These are phyloP conservation scores for Erpetoichthys calabaricus DNA, from an alignment of 2,797 vertebrate genomes.

Conservation along the genomic window DNA sequence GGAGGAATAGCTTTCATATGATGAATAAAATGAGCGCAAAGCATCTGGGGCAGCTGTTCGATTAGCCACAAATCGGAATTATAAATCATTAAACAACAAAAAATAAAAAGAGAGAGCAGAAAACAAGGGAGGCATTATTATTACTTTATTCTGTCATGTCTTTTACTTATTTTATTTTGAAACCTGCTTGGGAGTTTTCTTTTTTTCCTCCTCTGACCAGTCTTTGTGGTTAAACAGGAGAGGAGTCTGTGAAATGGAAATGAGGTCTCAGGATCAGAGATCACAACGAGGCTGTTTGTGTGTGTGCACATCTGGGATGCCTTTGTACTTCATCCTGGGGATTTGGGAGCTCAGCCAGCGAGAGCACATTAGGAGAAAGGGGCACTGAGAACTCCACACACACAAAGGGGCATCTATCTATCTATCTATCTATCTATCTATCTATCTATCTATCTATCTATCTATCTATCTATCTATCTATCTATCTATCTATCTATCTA, in stretches of 20 bases:
- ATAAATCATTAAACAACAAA: constrained; percentile 29
- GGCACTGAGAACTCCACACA: too few species aligned
- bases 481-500: too few species aligned
- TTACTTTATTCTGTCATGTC: constrained; percentile 11
- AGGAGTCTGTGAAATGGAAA: constrained; percentile 75
- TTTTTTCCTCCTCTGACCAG: constrained; percentile 28
- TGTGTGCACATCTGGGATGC: constrained; percentile 43
- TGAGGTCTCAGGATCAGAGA: constrained; percentile 61
- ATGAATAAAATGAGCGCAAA: constrained; percentile 54
- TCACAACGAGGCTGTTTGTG: constrained; percentile 60
- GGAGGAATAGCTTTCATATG: constrained; percentile 48
- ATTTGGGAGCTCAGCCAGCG: constrained; percentile 67
- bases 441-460: too few species aligned
- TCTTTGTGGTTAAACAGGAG: constrained; percentile 37
- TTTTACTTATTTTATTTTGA: constrained; percentile 25
- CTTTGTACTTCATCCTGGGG: constrained; percentile 31
- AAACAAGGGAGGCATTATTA: constrained; percentile 11
- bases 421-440: too few species aligned
- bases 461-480: too few species aligned
- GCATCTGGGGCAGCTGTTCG: constrained; percentile 40
- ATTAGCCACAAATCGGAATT: constrained; percentile 38
- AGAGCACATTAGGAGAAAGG: constrained; percentile 14
- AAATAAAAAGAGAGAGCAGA: not conserved
- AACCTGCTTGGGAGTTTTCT: constrained; percentile 27
- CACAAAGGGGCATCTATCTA: too few species aligned